phyloP scores from a whole-genome alignment of 1,140 invertebrate genomes.

The Solenopsis fugax region DNA sequence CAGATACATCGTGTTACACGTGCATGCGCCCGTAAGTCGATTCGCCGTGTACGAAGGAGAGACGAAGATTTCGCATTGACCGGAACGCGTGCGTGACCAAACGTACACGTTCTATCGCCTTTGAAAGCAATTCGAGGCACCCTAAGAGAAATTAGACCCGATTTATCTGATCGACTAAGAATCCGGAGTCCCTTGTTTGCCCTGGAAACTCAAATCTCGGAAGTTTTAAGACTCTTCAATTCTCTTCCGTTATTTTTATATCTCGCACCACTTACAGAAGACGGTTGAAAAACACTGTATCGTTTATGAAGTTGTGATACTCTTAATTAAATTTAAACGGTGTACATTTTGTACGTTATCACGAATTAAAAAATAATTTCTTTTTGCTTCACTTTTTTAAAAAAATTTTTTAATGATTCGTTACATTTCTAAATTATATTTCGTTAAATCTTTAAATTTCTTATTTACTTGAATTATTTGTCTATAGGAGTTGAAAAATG shows the following conservation, averaged over 20 bases:
- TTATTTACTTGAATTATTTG: not conserved
- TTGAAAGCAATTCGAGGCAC: constrained; percentile 58
- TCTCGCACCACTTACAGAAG: not conserved
- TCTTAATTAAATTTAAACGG: not conserved
- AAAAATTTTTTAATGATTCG: not conserved
- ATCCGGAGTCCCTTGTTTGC: constrained; percentile 10
- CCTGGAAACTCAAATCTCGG: constrained; percentile 31
- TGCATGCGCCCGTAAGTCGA: constrained; percentile 22
- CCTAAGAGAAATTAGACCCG: constrained; percentile 66
- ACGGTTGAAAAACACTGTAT: not conserved
- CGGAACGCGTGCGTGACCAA: constrained; percentile 58
- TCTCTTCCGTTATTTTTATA: not conserved
- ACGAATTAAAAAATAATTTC: not conserved
- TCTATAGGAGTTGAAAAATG: not conserved
- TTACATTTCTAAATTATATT: not conserved
- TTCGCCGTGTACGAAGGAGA: constrained; percentile 46
- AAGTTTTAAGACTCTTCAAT: constrained; percentile 36
- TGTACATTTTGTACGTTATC: not conserved
- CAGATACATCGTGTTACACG: constrained; percentile 55
- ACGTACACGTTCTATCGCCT: constrained; percentile 60
- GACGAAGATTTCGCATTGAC: constrained; percentile 46
- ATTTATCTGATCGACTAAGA: constrained; percentile 64
- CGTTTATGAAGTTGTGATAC: not conserved
- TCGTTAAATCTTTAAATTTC: not conserved
- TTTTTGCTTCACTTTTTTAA: not conserved